phyloP scores from a whole-genome alignment of 1,140 invertebrate species.

The Atta texana region DNA sequence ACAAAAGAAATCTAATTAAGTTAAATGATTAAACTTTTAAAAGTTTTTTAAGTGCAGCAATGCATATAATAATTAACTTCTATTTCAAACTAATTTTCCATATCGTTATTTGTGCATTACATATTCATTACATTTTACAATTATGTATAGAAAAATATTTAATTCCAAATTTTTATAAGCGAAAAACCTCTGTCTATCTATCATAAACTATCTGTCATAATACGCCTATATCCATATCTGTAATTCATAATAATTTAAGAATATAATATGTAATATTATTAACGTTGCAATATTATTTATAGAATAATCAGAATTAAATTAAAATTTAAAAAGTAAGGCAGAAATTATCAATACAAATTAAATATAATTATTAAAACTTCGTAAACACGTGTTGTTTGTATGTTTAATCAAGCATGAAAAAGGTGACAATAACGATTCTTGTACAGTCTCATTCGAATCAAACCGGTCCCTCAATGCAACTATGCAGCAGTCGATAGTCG shows the following conservation, averaged over 20 bases:
- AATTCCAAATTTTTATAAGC: background rate
- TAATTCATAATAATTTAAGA: slow-evolving; percentile 5
- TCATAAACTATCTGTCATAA: background rate
- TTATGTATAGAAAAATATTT: background rate
- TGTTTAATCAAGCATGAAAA: background rate
- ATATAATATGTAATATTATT: background rate
- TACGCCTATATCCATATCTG: background rate
- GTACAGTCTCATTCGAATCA: background rate
- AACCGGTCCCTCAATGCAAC: background rate
- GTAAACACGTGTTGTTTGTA: background rate
- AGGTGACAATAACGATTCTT: background rate
- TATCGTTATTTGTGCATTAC: background rate
- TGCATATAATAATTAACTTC: background rate
- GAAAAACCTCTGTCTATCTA: too few relatives aligned
- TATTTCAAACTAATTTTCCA: background rate
- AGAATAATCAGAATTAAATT: slow-evolving; percentile 3
- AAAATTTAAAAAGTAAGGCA: background rate
- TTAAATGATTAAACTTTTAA: background rate
- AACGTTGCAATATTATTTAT: background rate
- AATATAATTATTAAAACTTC: slow-evolving; percentile 2
- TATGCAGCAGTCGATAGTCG: slow-evolving; percentile 23
- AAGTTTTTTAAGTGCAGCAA: background rate
- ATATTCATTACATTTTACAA: background rate
- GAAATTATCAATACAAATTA: background rate
- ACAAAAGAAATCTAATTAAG: background rate